Percentiles rank a stretch among this genome's conserved stretches.
Conservation (phyloP, 2,113 vertebrate species). For the Holacanthus passer region DNA sequence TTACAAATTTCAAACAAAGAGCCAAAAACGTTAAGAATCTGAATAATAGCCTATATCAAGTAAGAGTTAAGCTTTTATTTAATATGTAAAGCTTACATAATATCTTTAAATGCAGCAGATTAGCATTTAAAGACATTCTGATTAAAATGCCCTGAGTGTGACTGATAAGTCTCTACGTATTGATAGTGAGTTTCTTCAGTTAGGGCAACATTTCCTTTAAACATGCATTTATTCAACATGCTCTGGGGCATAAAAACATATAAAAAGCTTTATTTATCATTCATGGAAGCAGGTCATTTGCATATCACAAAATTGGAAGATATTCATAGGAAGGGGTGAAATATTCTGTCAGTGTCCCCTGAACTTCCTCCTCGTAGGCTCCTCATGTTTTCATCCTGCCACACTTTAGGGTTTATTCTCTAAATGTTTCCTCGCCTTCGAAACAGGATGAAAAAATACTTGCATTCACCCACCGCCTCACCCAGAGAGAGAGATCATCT, state of each 20-base stretch:
- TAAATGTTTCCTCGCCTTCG: neutral
- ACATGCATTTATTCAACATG: neutral
- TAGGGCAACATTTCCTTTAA: neutral
- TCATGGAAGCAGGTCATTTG: neutral
- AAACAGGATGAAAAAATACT: neutral
- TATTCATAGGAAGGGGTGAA: neutral
- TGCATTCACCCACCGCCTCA: neutral
- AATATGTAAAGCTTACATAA: neutral
- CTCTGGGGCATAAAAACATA: neutral
- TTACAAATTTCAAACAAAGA: neutral
- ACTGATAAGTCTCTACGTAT: neutral
- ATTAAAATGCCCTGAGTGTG: neutral
- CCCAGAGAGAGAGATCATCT: neutral
- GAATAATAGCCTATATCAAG: conserved; percentile 2
- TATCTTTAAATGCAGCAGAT: neutral
- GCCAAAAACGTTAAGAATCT: neutral
- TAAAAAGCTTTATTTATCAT: neutral
- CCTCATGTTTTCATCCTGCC: neutral
- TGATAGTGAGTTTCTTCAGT: neutral
- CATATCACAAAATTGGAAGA: neutral
- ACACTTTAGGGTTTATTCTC: neutral
- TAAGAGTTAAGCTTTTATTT: neutral
- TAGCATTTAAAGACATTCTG: neutral
- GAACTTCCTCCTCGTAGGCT: neutral
- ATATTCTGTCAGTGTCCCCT: neutral